Evolutionary conservation across 2,113 vertebrate genomes (phyloP), one percentile per base, ranked within the genome.

Genomic region (Talpa occidentalis): DNA sequence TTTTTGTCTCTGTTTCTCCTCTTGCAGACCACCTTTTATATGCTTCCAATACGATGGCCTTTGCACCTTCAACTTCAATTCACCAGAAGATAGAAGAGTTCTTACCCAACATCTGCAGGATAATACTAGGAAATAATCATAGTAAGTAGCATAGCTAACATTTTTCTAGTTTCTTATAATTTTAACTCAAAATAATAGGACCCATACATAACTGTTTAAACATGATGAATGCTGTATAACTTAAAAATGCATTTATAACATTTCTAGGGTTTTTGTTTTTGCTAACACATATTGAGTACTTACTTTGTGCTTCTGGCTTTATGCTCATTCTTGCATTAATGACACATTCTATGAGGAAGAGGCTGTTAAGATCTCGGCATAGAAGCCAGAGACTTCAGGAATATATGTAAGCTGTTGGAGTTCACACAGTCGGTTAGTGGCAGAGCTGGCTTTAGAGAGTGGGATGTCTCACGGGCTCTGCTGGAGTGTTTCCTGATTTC

Each of bases 281-380:
- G 54, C 54, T 56, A 56, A 22, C 54, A 56, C 21, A 11, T 56
- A 2, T 35, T 82, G 47, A 35, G 8, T 44, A 19, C 47, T 77
- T 88, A 22, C 11, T 76, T 92, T 95, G 64, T 92, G 49, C 64
- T 84, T n/a, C 47, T 81, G 47, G 30, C n/a, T 93, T 85, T 49
- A 64, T 14, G 32, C 11, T 62, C 42, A 44, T 64, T 92, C 69
- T 66, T 82, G n/a, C 44, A 14, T 32, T 54, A 64, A 40, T 90
- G 59, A 90, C 19, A 17, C 21, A 76, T 72, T 90, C 59, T 79
- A 2, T 72, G 40, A 80, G 49, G n/a, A 42, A 76, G 30, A 60
- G 44, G n/a, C 54, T 88, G 10, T 93, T 82, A 66, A 91, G 66
- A 87, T 72, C 32, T 60, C 17, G 70, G 17, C 83, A 52, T n/a